These are phyloP conservation scores for Oncorhynchus gorbuscha DNA, from an alignment of 2,113 vertebrate genomes.

Conservation along the genomic window DNA sequence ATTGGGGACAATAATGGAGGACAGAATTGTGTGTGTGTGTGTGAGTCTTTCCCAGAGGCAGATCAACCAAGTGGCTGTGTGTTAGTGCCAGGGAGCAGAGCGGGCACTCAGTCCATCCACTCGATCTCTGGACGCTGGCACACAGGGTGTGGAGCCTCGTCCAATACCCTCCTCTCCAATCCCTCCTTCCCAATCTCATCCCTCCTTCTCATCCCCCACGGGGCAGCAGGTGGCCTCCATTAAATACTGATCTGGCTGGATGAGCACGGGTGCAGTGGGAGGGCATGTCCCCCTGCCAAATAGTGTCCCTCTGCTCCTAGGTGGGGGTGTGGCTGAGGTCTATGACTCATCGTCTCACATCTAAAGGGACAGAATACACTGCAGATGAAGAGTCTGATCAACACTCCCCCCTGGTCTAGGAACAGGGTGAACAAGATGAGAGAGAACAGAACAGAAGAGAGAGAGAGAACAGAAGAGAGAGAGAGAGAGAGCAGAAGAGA, in stretches of 20 bases:
- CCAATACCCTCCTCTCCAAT: conserved; percentile 60
- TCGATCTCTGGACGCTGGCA: conserved; percentile 67
- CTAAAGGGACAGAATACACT: conserved; percentile 49
- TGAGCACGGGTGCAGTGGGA: conserved; percentile 67
- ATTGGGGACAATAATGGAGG: too few species aligned
- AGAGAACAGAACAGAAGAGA: conserved; percentile 28
- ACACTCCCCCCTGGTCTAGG: neutral
- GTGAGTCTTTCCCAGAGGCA: conserved; percentile 57
- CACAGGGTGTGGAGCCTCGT: conserved; percentile 36
- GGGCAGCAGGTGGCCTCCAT: conserved; percentile 56
- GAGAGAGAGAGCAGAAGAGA: conserved; percentile 24
- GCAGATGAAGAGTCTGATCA: conserved; percentile 63
- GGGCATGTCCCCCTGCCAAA: conserved; percentile 62
- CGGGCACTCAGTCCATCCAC: conserved; percentile 63
- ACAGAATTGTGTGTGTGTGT: neutral
- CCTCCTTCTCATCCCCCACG: conserved; percentile 1
- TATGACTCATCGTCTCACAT: conserved; percentile 42
- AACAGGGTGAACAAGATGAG: too few species aligned
- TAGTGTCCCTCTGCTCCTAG: conserved; percentile 56
- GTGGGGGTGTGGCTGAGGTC: conserved; percentile 49
- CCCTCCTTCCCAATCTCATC: conserved; percentile 7
- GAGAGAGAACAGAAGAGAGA: conserved; percentile 11
- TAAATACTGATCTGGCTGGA: conserved; percentile 72
- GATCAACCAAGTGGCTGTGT: conserved; percentile 64
- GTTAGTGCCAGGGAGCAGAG: conserved; percentile 63